phyloP scores from a whole-genome alignment of 2,113 vertebrate species.

The Nothoprocta perdicaria region DNA sequence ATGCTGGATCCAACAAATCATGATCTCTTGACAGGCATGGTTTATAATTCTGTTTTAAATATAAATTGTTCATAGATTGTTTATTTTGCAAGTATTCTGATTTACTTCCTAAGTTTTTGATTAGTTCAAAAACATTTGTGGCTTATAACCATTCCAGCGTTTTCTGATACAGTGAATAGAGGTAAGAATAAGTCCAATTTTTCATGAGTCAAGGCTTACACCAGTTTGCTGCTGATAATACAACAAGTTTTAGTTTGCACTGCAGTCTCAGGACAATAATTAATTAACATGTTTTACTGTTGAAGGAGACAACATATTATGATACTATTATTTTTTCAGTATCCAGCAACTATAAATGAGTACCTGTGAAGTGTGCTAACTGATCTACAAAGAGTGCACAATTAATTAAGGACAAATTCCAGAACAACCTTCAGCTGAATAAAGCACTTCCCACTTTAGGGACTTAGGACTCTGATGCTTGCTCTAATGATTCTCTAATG shows the following conservation, averaged over 20 bases:
- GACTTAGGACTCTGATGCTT: not conserved
- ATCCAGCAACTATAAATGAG: not conserved
- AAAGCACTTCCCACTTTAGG: not conserved
- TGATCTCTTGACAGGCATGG: not conserved
- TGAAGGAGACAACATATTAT: not conserved
- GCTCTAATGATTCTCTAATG: not conserved
- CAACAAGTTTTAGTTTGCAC: not conserved
- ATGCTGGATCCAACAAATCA: not conserved
- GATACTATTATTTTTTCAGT: not conserved
- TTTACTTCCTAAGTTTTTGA: not conserved
- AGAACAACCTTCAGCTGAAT: not conserved
- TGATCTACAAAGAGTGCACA: not conserved
- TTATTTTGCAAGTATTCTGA: not conserved
- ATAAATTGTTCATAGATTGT: not conserved
- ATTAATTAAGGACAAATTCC: not conserved
- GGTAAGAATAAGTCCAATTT: not conserved
- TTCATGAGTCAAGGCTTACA: not conserved
- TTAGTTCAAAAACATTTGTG: not conserved
- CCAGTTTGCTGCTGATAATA: not conserved
- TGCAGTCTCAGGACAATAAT: not conserved
- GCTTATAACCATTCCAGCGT: not conserved
- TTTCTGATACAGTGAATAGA: not conserved
- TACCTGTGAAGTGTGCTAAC: not conserved
- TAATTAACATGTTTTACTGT: not conserved
- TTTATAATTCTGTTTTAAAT: not conserved